Base-by-base conservation (phyloP, 2,888 invertebrate genomes). In the Psylliodes chrysocephalus region DNA sequence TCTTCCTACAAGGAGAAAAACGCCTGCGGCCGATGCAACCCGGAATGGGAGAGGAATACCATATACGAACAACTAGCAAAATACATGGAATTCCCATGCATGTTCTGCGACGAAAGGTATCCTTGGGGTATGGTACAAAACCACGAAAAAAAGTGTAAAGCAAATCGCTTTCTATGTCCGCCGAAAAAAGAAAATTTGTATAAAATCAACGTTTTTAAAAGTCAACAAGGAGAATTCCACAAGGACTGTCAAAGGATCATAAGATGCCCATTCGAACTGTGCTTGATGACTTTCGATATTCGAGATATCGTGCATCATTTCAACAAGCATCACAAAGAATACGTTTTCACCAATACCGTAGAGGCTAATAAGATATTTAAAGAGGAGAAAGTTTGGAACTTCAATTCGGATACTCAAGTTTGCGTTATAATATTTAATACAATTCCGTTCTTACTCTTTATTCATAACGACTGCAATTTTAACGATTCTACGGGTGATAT, bases 51-150 rank as follows among this genome's bases (percentile, higher is more conserved):
- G 7, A 38, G 69, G 15, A 68, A 71, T 38, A 46, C 19, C 14
- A 62, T 61, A 7, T 73, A 72, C 64, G 71, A 73, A 63, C 38
- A 60, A 30, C 25, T 73, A 15, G 71, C 71, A 3, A 52, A 69
- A 30, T 40, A 54, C 22, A 19, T 35, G 28, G 17, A 54, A 6
- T 73, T 73, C 59, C 73, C 73, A 3, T 73, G 73, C 63, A 68
- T 64, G 33, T 73, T 64, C 56, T 63, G 68, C 40, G 61, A 63
- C 1, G 64, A 60, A 14, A 60, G 55, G 2, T 52, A 59, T 2
- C 15, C 63, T 8, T 69, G 69, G 69, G 42, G 14, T 19, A 25
- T 22, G 25, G 52, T 69, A 19, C 59, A 60, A 22, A 35, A 25
- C 8, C 69, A 69, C 60, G 69, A 69, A 52, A 18, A 22, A 7